Evolutionary conservation across 2,888 invertebrate genomes (phyloP).

Genomic region (Chymomyza caudatula): DNA sequence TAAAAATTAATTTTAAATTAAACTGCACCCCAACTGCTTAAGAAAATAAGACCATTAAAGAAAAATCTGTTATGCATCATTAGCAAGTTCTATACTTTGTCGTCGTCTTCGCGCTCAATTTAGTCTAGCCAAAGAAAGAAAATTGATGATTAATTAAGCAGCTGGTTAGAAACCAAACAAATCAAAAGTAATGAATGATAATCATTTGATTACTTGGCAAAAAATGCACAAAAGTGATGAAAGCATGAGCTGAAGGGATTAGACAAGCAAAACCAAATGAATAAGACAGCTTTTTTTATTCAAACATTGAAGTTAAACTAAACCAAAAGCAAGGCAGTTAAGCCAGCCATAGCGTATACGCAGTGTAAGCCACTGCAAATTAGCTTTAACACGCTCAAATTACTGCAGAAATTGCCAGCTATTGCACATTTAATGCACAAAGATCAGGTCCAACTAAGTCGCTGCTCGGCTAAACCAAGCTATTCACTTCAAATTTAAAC

Average conservation of each 20-base stretch:
- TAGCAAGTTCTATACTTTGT: slow-evolving; percentile 1
- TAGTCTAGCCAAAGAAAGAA: slow-evolving; percentile 24
- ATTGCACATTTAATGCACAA: slow-evolving; percentile 12
- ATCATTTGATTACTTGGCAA: slow-evolving; percentile 63
- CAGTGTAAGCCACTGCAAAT: slow-evolving; percentile 3
- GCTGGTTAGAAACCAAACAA: slow-evolving; percentile 37
- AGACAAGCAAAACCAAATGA: too few relatives aligned
- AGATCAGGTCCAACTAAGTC: slow-evolving; percentile 16
- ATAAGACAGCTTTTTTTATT: too few relatives aligned
- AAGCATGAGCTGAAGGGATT: slow-evolving; percentile 17
- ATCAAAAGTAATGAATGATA: slow-evolving; percentile 57
- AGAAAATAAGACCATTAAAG: neutral
- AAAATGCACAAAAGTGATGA: slow-evolving; percentile 24
- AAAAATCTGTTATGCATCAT: neutral
- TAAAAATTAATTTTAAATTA: too few relatives aligned
- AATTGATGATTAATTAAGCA: slow-evolving; percentile 58
- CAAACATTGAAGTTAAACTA: too few relatives aligned
- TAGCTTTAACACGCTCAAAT: neutral
- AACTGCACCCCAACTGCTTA: neutral
- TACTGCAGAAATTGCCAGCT: neutral
- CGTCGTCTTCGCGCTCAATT: neutral
- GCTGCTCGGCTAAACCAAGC: neutral
- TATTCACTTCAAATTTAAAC: slow-evolving; percentile 25
- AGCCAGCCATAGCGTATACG: neutral
- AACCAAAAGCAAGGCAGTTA: too few relatives aligned